Evolutionary conservation across 1,140 invertebrate species (phyloP).

Genomic region (Bicyclus anynana): DNA sequence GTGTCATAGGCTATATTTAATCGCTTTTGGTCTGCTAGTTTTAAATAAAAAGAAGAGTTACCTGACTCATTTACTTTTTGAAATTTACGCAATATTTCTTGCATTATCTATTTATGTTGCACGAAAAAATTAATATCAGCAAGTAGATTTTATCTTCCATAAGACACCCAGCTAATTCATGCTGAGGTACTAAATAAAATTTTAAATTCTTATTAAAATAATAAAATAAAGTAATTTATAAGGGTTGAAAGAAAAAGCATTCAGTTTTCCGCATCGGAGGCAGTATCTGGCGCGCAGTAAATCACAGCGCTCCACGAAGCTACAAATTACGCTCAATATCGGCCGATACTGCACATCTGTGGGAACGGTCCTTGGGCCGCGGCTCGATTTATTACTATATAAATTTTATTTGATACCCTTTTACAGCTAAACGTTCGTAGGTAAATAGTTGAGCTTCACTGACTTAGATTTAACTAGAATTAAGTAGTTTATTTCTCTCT

Average conservation of each 20-base stretch:
- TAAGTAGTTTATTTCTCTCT: too few relatives aligned
- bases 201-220: neutral
- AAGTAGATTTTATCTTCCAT: too few relatives aligned
- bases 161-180: neutral
- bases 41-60: too few relatives aligned
- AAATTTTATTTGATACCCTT: slow-evolving; percentile 1
- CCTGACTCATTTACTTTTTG: too few relatives aligned
- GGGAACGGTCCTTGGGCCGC: slow-evolving; percentile 26
- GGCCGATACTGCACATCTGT: slow-evolving; percentile 49
- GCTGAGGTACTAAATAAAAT: neutral
- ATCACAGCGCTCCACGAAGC: slow-evolving; percentile 46
- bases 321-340: slow-evolving; percentile 66
- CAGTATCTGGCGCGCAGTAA: slow-evolving; percentile 44
- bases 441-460: too few relatives aligned
- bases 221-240: neutral
- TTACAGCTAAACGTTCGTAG: neutral
- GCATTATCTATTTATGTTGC: too few relatives aligned
- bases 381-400: neutral
- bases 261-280: slow-evolving; percentile 9
- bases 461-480: too few relatives aligned
- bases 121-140: too few relatives aligned
- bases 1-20: too few relatives aligned
- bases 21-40: too few relatives aligned
- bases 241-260: slow-evolving; percentile 1
- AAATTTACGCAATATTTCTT: too few relatives aligned